Conservation (phyloP, 2,888 invertebrate species). For the Automeris io region DNA sequence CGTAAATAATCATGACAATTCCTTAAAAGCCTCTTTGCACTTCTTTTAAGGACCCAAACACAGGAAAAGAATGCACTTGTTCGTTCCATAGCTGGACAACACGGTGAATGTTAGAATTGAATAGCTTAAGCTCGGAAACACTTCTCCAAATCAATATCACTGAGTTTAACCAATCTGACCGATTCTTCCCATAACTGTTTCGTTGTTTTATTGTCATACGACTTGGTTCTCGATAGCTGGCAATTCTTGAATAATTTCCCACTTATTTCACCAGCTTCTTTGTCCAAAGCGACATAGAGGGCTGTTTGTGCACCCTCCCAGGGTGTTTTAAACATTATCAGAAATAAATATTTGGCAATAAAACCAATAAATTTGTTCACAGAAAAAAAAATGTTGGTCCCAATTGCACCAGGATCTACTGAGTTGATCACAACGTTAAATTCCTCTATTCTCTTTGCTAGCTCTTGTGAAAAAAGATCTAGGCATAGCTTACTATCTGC, state of each 20-base stretch:
- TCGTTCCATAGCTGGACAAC: too few relatives aligned
- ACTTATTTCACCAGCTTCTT: slow-evolving; percentile 65
- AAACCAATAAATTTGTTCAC: slow-evolving; percentile 58
- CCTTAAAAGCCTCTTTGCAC: too few relatives aligned
- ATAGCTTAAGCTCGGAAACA: not conserved
- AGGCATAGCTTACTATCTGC: slow-evolving; percentile 83
- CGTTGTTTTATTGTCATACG: slow-evolving; percentile 67
- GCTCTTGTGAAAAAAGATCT: slow-evolving; percentile 83
- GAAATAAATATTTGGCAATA: slow-evolving; percentile 79
- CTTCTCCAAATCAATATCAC: slow-evolving; percentile 11
- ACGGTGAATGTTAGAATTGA: too few relatives aligned
- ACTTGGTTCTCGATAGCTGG: slow-evolving; percentile 69
- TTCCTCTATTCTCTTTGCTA: slow-evolving; percentile 79
- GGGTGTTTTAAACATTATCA: slow-evolving; percentile 83
- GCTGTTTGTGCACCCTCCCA: slow-evolving; percentile 90
- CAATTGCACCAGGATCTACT: slow-evolving; percentile 90
- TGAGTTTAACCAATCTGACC: slow-evolving; percentile 18
- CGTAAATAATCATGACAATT: too few relatives aligned
- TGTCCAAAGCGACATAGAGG: slow-evolving; percentile 78
- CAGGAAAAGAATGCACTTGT: too few relatives aligned
- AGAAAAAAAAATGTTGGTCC: slow-evolving; percentile 83
- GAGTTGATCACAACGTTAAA: slow-evolving; percentile 85
- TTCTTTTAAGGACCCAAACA: too few relatives aligned
- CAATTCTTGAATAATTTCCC: slow-evolving; percentile 87
- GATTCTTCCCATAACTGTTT: slow-evolving; percentile 28